Conservation (phyloP, 2,888 invertebrate species). For the Cerceris rybyensis region DNA sequence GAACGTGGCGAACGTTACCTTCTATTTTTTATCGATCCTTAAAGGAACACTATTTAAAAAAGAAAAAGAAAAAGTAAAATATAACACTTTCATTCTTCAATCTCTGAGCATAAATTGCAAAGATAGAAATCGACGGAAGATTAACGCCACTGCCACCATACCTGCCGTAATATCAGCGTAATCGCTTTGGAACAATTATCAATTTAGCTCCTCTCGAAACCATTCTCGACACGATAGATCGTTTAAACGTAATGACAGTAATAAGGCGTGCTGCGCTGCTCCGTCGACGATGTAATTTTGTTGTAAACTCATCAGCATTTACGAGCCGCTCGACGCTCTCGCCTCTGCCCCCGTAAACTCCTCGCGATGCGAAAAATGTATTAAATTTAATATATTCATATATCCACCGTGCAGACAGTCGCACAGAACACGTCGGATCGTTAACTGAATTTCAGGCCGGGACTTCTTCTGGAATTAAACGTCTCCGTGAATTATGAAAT, state of each 20-base stretch:
- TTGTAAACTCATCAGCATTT: constrained; percentile 58
- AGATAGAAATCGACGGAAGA: constrained; percentile 24
- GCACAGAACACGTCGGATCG: constrained; percentile 5
- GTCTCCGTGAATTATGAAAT: not conserved
- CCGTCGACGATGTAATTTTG: constrained; percentile 44
- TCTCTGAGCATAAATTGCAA: too few relatives aligned
- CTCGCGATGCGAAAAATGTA: not conserved
- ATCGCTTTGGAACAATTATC: constrained; percentile 54
- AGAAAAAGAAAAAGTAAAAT: too few relatives aligned
- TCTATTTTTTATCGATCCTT: too few relatives aligned
- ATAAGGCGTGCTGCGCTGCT: constrained; percentile 45
- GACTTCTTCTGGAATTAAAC: not conserved
- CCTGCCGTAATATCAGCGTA: constrained; percentile 22
- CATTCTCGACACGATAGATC: constrained; percentile 50
- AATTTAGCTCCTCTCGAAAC: constrained; percentile 39
- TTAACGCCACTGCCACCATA: not conserved
- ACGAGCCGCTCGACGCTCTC: constrained; percentile 31
- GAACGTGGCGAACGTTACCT: too few relatives aligned
- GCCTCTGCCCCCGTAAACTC: not conserved
- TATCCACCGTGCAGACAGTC: constrained; percentile 19
- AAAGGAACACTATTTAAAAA: too few relatives aligned
- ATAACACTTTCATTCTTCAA: too few relatives aligned
- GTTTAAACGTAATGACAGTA: constrained; percentile 52
- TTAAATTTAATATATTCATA: constrained; percentile 45
- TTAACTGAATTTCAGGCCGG: constrained; percentile 29